Evolutionary conservation across 2,888 invertebrate genomes (phyloP).

Genomic region (Aricia artaxerxes): DNA sequence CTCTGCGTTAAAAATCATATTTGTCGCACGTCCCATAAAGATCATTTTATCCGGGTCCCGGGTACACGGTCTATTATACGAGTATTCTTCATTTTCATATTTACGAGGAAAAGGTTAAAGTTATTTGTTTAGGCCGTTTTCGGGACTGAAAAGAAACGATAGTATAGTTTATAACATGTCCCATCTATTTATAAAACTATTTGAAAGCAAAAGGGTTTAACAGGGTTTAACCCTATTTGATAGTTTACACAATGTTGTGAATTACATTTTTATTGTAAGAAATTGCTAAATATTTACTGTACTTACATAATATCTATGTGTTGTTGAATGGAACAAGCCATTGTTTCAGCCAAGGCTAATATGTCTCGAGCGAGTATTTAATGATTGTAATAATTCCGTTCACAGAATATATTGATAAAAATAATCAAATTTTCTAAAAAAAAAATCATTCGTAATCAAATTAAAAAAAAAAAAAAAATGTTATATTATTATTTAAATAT

Average conservation of each 20-base stretch:
- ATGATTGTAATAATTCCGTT: no score
- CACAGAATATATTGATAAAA: no score
- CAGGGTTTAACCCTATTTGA: not conserved
- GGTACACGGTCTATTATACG: not conserved
- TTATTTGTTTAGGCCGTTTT: constrained; percentile 6
- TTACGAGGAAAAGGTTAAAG: not conserved
- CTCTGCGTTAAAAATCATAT: not conserved
- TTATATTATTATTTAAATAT: no score
- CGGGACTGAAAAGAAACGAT: not conserved
- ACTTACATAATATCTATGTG: no score
- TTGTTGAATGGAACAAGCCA: no score
- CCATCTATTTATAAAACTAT: constrained; percentile 1
- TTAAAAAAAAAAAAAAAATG: no score
- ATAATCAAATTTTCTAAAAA: no score
- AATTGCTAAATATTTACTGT: no score
- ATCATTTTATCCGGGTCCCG: not conserved
- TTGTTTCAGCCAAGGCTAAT: no score
- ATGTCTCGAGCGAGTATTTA: no score
- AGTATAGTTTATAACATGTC: not conserved
- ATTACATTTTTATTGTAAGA: not conserved
- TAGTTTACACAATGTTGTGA: not conserved
- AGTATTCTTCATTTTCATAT: constrained; percentile 4
- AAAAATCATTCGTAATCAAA: no score
- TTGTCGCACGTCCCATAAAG: not conserved
- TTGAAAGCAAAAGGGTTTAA: not conserved